These are phyloP conservation scores for Crax fasciolata DNA, from an alignment of 2,797 vertebrate species.

Conservation along the genomic window DNA sequence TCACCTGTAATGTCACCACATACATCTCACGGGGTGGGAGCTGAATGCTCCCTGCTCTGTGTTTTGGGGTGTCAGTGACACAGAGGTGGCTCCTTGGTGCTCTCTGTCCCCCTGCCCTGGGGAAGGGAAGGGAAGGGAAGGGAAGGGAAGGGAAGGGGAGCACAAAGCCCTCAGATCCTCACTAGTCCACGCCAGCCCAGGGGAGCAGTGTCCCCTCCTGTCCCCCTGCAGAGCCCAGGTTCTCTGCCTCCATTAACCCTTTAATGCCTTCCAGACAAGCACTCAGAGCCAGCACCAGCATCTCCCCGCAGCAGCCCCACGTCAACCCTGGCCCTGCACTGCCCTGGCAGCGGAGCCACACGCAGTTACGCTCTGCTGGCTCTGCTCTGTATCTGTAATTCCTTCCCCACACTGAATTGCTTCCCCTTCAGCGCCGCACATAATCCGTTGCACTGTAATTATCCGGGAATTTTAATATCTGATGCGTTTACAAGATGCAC, in stretches of 20 bases:
- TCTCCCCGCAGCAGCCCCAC: neutral
- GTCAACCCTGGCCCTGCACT: neutral
- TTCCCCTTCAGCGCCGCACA: slow-evolving; percentile 66
- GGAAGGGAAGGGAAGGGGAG: too few species aligned
- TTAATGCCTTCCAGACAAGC: neutral
- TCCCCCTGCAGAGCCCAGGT: rapidly evolving
- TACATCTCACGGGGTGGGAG: neutral
- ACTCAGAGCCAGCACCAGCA: neutral
- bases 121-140: neutral
- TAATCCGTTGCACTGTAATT: slow-evolving; percentile 65
- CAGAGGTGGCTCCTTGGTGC: neutral
- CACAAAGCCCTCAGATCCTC: rapidly evolving
- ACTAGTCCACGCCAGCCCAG: rapidly evolving
- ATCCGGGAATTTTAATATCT: slow-evolving; percentile 65
- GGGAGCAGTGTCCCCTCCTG: neutral
- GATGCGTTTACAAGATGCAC: slow-evolving; percentile 66
- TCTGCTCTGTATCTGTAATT: slow-evolving; percentile 4
- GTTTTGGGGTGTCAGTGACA: neutral
- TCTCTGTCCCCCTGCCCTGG: neutral
- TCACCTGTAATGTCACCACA: neutral
- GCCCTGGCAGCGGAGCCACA: neutral
- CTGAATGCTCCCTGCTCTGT: too few species aligned
- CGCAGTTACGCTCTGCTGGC: neutral
- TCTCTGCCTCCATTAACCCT: neutral
- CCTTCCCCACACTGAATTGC: slow-evolving; percentile 4